Evolutionary conservation across 2,113 vertebrate genomes (phyloP).

Genomic region (Rhinolophus ferrumequinum): DNA sequence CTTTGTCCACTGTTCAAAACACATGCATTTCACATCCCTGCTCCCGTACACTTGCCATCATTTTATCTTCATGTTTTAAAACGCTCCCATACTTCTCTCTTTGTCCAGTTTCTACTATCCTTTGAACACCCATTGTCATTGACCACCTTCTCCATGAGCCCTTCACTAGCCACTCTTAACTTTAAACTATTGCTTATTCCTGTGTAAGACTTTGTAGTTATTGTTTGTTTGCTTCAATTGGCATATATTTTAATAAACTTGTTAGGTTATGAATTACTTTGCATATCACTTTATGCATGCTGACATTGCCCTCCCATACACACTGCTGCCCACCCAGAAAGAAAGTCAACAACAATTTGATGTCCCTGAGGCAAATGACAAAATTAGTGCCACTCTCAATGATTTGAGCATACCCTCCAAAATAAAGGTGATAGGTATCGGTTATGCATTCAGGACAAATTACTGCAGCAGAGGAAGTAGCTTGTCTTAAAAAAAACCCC

Average conservation of each 20-base stretch:
- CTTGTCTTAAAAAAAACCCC: not conserved
- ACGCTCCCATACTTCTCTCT: not conserved
- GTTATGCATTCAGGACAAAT: not conserved
- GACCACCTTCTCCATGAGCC: not conserved
- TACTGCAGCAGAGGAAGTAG: not conserved
- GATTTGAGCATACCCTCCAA: not conserved
- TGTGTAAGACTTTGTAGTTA: not conserved
- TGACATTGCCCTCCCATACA: not conserved
- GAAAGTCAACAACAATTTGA: not conserved
- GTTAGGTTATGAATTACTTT: not conserved
- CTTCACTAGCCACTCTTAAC: not conserved
- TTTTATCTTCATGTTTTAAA: not conserved
- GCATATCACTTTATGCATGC: not conserved
- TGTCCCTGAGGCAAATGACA: not conserved
- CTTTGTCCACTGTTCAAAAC: not conserved
- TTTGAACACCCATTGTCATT: not conserved
- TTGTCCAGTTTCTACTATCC: not conserved
- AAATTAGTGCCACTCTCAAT: not conserved
- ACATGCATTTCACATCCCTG: not conserved
- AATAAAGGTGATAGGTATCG: not conserved
- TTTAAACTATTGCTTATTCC: not conserved
- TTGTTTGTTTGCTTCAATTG: not conserved
- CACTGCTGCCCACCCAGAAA: not conserved
- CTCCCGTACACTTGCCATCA: accelerated
- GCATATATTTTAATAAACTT: not conserved